A percentile compares a stretch with the other conserved stretches of the same genome.
phyloP scores from a whole-genome alignment of 2,888 invertebrate species.

The Cremastinae sp. region DNA sequence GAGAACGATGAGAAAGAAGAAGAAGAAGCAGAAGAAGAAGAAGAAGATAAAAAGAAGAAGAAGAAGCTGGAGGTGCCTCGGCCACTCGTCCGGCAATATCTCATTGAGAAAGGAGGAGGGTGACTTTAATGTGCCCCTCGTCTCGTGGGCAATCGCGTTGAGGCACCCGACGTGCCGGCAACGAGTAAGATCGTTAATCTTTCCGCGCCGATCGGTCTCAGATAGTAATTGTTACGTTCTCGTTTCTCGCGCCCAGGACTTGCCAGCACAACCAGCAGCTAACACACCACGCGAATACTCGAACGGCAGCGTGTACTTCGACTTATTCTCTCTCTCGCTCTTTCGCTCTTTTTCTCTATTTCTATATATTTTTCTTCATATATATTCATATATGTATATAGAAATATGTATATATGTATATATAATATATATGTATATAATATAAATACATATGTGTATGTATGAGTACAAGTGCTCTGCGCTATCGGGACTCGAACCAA shows the following conservation, averaged over 20 bases:
- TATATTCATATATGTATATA: constrained; percentile 7
- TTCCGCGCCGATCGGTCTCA: constrained; percentile 79
- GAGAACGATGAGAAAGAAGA: constrained; percentile 23
- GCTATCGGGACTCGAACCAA: background rate
- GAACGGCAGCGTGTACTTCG: constrained; percentile 50
- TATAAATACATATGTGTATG: constrained; percentile 1
- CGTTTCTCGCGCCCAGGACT: constrained; percentile 76
- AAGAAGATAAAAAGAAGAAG: constrained; percentile 40
- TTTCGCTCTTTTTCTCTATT: constrained; percentile 6
- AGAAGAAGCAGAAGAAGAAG: constrained; percentile 12
- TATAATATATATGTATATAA: too few relatives aligned
- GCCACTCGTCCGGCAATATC: constrained; percentile 76
- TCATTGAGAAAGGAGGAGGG: constrained; percentile 78
- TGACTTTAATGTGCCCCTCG: constrained; percentile 79
- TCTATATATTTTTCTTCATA: constrained; percentile 31
- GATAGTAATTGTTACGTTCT: constrained; percentile 80
- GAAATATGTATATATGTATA: constrained; percentile 14
- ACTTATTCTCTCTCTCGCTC: constrained; percentile 8
- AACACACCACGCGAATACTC: constrained; percentile 51
- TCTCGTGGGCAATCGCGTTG: constrained; percentile 76
- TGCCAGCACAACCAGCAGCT: constrained; percentile 66
- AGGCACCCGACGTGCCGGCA: constrained; percentile 76
- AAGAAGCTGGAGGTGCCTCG: constrained; percentile 56
- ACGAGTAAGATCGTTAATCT: constrained; percentile 80
- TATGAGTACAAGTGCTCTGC: constrained; percentile 15